Percentiles rank a stretch among this genome's conserved stretches.
phyloP scores from a whole-genome alignment of 2,113 vertebrate genomes.

The Nerophis ophidion region DNA sequence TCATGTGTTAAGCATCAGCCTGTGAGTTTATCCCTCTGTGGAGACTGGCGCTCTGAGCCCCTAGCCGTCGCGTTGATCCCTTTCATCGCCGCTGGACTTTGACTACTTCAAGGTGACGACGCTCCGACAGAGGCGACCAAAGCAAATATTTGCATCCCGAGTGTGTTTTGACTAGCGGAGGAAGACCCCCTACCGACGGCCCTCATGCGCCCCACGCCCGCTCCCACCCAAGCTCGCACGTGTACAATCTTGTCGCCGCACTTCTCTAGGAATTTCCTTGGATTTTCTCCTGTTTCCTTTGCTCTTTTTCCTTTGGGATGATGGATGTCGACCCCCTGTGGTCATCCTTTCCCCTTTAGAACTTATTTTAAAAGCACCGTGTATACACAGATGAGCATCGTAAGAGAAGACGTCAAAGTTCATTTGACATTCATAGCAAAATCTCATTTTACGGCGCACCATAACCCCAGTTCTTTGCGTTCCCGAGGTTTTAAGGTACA shows the following conservation, averaged over 20 bases:
- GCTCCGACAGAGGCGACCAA: constrained; percentile 17
- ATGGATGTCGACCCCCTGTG: constrained; percentile 37
- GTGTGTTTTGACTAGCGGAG: constrained; percentile 39
- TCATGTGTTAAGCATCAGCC: background rate
- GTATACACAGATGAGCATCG: background rate
- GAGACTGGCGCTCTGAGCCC: constrained; percentile 2
- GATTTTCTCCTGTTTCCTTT: constrained; percentile 15
- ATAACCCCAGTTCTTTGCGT: no score
- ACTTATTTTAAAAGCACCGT: background rate
- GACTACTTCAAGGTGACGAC: constrained; percentile 36
- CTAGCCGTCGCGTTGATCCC: constrained; percentile 8
- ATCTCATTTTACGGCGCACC: no score
- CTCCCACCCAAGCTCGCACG: constrained; percentile 11
- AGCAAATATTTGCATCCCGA: constrained; percentile 44
- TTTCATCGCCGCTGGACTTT: constrained; percentile 44
- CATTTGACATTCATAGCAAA: no score
- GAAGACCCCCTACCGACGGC: constrained; percentile 18
- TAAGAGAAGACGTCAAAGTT: background rate
- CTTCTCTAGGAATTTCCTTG: constrained; percentile 33
- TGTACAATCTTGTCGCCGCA: constrained; percentile 4
- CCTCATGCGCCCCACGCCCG: background rate
- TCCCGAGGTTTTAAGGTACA: no score
- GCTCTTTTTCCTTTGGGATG: constrained; percentile 28
- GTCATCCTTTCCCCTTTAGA: constrained; percentile 6
- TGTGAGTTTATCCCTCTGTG: constrained; percentile 4